Evolutionary conservation across 2,797 vertebrate genomes (phyloP).

Genomic region (Pantherophis alleghaniensis): DNA sequence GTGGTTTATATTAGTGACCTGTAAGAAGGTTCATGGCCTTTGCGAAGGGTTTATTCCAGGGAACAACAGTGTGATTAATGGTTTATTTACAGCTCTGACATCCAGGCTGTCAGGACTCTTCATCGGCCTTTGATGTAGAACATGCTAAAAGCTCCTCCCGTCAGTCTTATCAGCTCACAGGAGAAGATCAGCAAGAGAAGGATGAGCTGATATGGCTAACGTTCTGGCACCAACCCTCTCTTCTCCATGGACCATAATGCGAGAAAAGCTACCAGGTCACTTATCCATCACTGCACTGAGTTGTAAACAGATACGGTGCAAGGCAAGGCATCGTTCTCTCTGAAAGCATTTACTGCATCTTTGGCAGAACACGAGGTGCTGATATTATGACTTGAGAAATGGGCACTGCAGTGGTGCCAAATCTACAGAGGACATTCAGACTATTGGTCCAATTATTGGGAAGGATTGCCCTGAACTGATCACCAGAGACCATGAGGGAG

Average conservation of each 20-base stretch:
- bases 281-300: constrained; percentile 37
- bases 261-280: constrained; percentile 33
- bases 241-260: background rate
- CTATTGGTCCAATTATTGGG: background rate
- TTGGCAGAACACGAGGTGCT: background rate
- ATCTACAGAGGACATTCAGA: background rate
- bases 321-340: background rate
- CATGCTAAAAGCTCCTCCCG: constrained; percentile 73
- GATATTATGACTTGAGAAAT: background rate
- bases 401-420: background rate
- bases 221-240: constrained; percentile 34
- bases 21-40: constrained; percentile 78
- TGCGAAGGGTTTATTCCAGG: constrained; percentile 71
- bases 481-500: background rate
- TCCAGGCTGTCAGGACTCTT: constrained; percentile 77
- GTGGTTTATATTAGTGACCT: constrained; percentile 83
- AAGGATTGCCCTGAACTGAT: background rate
- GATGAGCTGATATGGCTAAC: constrained; percentile 35
- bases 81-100: constrained; percentile 81
- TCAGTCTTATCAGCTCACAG: constrained; percentile 72
- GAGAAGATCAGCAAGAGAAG: constrained; percentile 69
- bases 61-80: constrained; percentile 80
- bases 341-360: background rate
- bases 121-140: constrained; percentile 82
- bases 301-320: constrained; percentile 37